Conservation (phyloP, 2,888 invertebrate species). For the Hecatera dysodea region DNA sequence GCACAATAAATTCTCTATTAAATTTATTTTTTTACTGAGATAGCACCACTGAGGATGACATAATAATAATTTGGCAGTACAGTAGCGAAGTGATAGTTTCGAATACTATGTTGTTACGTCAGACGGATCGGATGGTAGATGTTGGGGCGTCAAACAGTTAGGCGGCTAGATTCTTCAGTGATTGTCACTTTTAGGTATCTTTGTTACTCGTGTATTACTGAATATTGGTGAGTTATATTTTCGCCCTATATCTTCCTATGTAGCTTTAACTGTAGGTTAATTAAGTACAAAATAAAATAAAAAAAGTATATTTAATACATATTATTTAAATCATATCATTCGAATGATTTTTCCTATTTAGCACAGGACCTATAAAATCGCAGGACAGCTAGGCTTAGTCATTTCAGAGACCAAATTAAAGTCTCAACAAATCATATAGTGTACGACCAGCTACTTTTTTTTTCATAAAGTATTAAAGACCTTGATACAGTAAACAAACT, state of each 20-base stretch:
- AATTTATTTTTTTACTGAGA: slow-evolving; percentile 47
- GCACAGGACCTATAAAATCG: too few species aligned
- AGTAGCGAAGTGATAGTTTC: slow-evolving; percentile 40
- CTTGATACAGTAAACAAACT: slow-evolving; percentile 53
- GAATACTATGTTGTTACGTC: slow-evolving; percentile 46
- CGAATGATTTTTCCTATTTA: too few species aligned
- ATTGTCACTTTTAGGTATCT: slow-evolving; percentile 18
- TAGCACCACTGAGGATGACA: slow-evolving; percentile 42
- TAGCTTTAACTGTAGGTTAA: background rate
- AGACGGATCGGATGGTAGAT: slow-evolving; percentile 8
- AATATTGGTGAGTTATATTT: slow-evolving; percentile 9
- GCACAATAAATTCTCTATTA: slow-evolving; percentile 46
- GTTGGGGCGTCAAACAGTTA: slow-evolving; percentile 14
- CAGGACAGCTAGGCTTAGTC: background rate
- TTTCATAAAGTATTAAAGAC: slow-evolving; percentile 7
- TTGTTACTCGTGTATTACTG: background rate
- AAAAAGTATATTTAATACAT: too few species aligned
- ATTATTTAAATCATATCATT: too few species aligned
- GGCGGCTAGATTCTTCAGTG: slow-evolving; percentile 7
- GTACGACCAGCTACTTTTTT: too few species aligned
- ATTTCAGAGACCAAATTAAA: background rate
- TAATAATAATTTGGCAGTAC: slow-evolving; percentile 58
- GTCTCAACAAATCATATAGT: too few species aligned
- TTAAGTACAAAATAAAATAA: too few species aligned
- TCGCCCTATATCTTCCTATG: background rate